Evolutionary conservation across 1,140 invertebrate genomes (phyloP).

Genomic region (Leguminivora glycinivorella): DNA sequence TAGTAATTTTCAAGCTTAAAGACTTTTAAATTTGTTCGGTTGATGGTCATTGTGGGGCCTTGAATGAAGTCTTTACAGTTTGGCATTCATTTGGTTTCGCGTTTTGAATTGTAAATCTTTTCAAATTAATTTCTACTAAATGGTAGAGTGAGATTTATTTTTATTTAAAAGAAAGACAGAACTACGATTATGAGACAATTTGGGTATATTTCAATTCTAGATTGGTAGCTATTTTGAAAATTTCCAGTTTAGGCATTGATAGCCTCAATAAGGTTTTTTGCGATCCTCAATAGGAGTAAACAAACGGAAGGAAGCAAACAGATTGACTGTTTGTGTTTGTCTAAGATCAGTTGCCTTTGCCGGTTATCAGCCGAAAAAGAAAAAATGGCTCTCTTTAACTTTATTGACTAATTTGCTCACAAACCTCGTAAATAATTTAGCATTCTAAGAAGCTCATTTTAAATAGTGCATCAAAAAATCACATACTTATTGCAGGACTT

Average conservation of each 20-base stretch:
- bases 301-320: not conserved
- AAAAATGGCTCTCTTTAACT: not conserved
- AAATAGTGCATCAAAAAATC: too few relatives aligned
- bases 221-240: not conserved
- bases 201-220: too few relatives aligned
- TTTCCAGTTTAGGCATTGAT: not conserved
- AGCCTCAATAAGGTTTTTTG: not conserved
- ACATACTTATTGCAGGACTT: too few relatives aligned
- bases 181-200: too few relatives aligned
- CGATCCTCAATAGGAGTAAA: not conserved
- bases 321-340: not conserved
- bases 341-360: not conserved
- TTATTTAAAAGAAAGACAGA: too few relatives aligned
- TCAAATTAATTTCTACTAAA: too few relatives aligned
- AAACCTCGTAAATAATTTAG: not conserved
- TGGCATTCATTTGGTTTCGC: not conserved
- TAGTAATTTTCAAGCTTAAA: slow-evolving; percentile 1
- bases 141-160: too few relatives aligned
- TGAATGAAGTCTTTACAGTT: not conserved
- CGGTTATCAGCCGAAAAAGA: not conserved
- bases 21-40: not conserved
- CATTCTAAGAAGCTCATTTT: too few relatives aligned
- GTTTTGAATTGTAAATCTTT: not conserved
- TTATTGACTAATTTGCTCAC: not conserved
- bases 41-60: not conserved